Evolutionary conservation across 2,113 vertebrate genomes (phyloP), one percentile per base, ranked within the genome.

Genomic region (Lates calcarifer): DNA sequence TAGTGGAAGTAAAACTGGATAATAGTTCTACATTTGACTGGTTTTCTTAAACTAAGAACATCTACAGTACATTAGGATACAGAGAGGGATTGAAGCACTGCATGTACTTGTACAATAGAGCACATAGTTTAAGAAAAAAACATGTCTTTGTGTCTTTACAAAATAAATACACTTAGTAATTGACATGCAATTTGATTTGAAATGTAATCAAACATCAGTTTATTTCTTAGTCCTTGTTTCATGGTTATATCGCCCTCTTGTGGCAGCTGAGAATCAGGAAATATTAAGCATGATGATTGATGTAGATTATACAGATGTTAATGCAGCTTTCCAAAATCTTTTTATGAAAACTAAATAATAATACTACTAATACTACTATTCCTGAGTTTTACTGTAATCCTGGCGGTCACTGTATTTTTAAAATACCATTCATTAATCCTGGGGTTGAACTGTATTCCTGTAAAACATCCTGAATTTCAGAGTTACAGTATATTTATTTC

Each of bases 221-320:
- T 10, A 53, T n/a, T 35, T 31, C n/a, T 33, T 67, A 6, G 35
- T 17, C 43, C 3, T 31, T 43, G 4, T 45, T 47, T 67, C 1
- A 22, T 6, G 24, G 7, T 20, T 45, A 47, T 47, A 22, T 24
- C 33, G 89, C 85, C 87, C 83, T 68, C 87, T 85, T 79, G 88
- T 87, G 90, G 88, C 51, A 6, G 28, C 1, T 71, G 29, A 41
- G 7, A 43, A 55, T n/a, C 18, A 69, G 57, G 6, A 39, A 13
- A n/a, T 31, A 37, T 43, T 18, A 22, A 49, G 33, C 26, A 11
- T 43, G 5, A 24, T 2, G 41, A 2, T 22, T 58, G 4, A n/a
- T 51, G 3, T 10, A 51, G 49, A 55, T 51, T 51, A n/a, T 55
- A 6, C 6, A 26, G 61, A 63, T 41, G 22, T 61, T 22, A 62